Evolutionary conservation across 2,888 invertebrate genomes (phyloP).

Genomic region (Selenia dentaria): DNA sequence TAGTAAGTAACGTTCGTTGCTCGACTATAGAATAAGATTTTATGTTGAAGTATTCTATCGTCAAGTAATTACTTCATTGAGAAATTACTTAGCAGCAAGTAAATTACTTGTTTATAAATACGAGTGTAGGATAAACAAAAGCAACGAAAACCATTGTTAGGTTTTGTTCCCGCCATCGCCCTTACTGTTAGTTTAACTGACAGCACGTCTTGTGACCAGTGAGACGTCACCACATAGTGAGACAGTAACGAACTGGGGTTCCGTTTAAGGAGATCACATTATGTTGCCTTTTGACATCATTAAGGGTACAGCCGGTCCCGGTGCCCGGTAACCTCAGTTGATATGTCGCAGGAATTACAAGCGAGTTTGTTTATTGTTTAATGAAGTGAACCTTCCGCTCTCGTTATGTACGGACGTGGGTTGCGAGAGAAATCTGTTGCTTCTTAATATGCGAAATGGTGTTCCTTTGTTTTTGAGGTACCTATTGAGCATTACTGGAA

Average conservation of each 20-base stretch:
- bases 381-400: constrained; percentile 34
- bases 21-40: too few relatives aligned
- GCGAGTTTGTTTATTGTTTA: constrained; percentile 49
- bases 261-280: constrained; percentile 73
- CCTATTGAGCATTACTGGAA: too few relatives aligned
- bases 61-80: too few relatives aligned
- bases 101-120: too few relatives aligned
- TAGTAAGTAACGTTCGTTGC: too few relatives aligned
- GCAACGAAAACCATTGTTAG: too few relatives aligned
- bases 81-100: too few relatives aligned
- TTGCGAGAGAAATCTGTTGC: constrained; percentile 28
- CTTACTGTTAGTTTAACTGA: constrained; percentile 25
- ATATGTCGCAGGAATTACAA: constrained; percentile 38
- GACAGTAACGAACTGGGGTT: constrained; percentile 74
- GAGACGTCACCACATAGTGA: constrained; percentile 64
- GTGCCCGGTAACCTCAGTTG: constrained; percentile 23
- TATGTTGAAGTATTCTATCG: too few relatives aligned
- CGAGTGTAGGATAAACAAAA: too few relatives aligned
- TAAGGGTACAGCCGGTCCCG: constrained; percentile 48
- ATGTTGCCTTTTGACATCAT: constrained; percentile 80
- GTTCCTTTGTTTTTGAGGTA: constrained; percentile 4
- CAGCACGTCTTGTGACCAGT: constrained; percentile 65
- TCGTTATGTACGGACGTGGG: constrained; percentile 35
- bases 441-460: constrained; percentile 3
- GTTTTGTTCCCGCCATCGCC: too few relatives aligned